Percentiles rank a stretch among this genome's conserved stretches.
These are phyloP conservation scores for Eidolon dupreanum DNA, from an alignment of 2,797 vertebrate genomes.

Conservation along the genomic window DNA sequence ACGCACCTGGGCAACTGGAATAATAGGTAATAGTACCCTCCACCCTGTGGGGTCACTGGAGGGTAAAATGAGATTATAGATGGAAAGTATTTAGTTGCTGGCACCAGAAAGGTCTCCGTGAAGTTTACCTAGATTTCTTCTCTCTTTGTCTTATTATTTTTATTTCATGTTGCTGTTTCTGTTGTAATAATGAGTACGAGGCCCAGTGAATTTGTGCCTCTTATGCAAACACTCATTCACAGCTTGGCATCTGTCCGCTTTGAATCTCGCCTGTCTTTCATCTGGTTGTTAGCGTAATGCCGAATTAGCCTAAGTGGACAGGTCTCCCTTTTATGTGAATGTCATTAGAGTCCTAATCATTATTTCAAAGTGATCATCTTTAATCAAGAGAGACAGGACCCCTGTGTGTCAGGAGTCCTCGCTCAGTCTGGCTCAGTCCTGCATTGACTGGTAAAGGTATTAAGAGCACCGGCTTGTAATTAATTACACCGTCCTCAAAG, in stretches of 20 bases:
- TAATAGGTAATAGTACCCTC: neutral
- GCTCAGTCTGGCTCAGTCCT: neutral
- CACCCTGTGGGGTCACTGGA: neutral
- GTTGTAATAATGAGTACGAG: neutral
- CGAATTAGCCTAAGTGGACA: neutral
- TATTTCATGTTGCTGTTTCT: neutral
- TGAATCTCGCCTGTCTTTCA: neutral
- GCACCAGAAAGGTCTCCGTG: neutral
- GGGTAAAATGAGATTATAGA: neutral
- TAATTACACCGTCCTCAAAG: neutral
- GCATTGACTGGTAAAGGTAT: neutral
- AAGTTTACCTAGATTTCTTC: too few relatives aligned
- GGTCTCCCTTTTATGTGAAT: neutral
- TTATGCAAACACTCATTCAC: neutral
- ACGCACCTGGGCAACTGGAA: too few relatives aligned
- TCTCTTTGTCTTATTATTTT: neutral
- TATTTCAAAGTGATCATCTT: constrained; percentile 36
- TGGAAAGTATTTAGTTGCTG: neutral
- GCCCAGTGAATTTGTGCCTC: neutral
- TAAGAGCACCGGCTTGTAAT: neutral
- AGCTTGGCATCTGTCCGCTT: neutral
- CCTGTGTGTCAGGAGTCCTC: neutral
- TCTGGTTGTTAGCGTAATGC: neutral
- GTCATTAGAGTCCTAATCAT: neutral
- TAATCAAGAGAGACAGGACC: constrained; percentile 34